Conservation (phyloP, 2,113 vertebrate species). For the Arenaria interpres region DNA sequence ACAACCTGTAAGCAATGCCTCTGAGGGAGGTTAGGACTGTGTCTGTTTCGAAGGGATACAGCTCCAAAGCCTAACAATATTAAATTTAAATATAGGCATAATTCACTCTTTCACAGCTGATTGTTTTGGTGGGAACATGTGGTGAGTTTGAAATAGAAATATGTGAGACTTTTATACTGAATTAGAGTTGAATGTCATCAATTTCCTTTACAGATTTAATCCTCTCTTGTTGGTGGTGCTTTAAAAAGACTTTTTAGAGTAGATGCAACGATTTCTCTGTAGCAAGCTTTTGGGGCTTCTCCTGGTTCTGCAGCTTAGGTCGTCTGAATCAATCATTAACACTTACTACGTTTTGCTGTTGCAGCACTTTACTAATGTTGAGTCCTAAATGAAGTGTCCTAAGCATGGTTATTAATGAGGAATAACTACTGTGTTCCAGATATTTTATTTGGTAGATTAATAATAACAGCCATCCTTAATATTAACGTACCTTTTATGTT, state of each 20-base stretch:
- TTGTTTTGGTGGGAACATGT: constrained; percentile 1
- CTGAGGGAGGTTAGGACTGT: neutral
- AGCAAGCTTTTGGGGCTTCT: neutral
- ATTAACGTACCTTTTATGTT: neutral
- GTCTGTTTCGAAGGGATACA: neutral
- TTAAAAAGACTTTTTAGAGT: neutral
- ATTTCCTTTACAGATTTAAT: neutral
- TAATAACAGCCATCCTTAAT: neutral
- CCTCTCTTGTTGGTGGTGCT: neutral
- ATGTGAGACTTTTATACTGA: neutral
- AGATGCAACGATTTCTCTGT: neutral
- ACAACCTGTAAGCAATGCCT: neutral
- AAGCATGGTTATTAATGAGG: neutral
- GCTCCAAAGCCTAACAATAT: neutral
- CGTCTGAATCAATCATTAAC: neutral
- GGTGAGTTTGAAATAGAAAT: constrained; percentile 6
- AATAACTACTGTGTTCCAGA: neutral
- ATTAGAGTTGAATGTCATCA: neutral
- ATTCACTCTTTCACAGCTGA: neutral
- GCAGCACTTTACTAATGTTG: neutral
- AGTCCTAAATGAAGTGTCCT: neutral
- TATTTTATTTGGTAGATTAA: neutral
- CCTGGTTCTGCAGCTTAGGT: neutral
- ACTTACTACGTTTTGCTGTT: neutral
- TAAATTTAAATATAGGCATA: neutral